Evolutionary conservation across 2,113 vertebrate genomes (phyloP).

Genomic region (Gasterosteus aculeatus): DNA sequence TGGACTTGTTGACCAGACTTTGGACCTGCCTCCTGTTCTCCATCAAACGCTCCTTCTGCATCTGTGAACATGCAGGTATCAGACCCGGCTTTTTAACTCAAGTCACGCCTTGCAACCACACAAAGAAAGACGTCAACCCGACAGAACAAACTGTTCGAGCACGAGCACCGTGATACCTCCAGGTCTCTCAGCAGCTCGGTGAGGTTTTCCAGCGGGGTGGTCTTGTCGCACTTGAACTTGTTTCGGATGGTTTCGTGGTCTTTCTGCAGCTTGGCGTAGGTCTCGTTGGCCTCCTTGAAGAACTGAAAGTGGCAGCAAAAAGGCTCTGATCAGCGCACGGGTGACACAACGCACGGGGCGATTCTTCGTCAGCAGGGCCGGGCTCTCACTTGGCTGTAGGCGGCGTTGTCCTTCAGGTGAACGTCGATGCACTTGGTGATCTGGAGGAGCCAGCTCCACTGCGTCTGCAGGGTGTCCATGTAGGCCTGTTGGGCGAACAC

Average conservation of each 20-base stretch:
- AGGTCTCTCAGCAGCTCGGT: conserved; percentile 89
- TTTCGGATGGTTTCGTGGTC: conserved; percentile 87
- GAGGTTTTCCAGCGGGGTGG: conserved; percentile 86
- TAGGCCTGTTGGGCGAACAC: conserved; percentile 83
- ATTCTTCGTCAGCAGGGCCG: not conserved
- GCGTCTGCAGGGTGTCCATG: conserved; percentile 97
- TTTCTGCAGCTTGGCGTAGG: conserved; percentile 87
- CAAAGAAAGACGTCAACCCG: conserved; percentile 16
- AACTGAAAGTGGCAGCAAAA: conserved; percentile 79
- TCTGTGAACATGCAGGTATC: conserved; percentile 75
- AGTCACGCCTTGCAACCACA: not conserved
- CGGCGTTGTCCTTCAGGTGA: conserved; percentile 95
- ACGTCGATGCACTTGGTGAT: conserved; percentile 96
- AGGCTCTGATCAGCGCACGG: not conserved
- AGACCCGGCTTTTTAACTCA: not conserved
- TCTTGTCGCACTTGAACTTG: conserved; percentile 90
- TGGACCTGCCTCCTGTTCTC: conserved; percentile 96
- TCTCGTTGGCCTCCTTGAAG: conserved; percentile 94
- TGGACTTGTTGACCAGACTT: conserved; percentile 93
- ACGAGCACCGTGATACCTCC: conserved; percentile 82
- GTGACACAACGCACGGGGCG: not conserved
- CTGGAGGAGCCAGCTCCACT: conserved; percentile 99
- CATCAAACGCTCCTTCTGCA: conserved; percentile 89
- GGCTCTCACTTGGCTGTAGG: conserved; percentile 91
- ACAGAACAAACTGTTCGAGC: not conserved